Conservation (phyloP, 2,113 vertebrate species). For the Hyperopisus bebe region DNA sequence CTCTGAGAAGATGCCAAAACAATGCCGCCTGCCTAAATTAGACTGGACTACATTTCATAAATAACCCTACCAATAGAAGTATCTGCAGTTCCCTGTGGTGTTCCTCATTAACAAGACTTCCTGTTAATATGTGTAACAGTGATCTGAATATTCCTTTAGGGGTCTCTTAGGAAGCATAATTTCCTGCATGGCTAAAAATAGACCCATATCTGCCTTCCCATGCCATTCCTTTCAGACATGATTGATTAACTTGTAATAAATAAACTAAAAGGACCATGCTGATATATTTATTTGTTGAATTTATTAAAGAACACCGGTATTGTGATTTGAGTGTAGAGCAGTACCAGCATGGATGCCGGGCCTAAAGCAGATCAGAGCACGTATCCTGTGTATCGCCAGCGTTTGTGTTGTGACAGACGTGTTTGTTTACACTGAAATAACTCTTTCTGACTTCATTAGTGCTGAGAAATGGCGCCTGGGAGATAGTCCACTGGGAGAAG, state of each 20-base stretch:
- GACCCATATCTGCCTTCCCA: not conserved
- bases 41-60: not conserved
- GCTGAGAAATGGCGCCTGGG: constrained; percentile 92
- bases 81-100: not conserved
- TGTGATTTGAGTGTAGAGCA: not conserved
- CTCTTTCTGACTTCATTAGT: constrained; percentile 57
- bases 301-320: not conserved
- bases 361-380: not conserved
- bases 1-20: not conserved
- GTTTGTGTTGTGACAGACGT: not conserved
- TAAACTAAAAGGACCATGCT: not conserved
- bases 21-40: not conserved
- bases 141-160: constrained; percentile 1
- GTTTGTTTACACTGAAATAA: not conserved
- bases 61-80: not conserved
- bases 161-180: not conserved
- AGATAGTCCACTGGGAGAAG: constrained; percentile 99
- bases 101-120: not conserved
- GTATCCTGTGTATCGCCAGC: not conserved
- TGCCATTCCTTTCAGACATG: not conserved
- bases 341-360: not conserved
- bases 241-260: constrained; percentile 6
- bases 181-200: not conserved
- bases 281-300: not conserved
- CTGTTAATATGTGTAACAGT: not conserved